These are phyloP conservation scores for Phocoena phocoena DNA, from an alignment of 2,113 vertebrate genomes.

Conservation along the genomic window DNA sequence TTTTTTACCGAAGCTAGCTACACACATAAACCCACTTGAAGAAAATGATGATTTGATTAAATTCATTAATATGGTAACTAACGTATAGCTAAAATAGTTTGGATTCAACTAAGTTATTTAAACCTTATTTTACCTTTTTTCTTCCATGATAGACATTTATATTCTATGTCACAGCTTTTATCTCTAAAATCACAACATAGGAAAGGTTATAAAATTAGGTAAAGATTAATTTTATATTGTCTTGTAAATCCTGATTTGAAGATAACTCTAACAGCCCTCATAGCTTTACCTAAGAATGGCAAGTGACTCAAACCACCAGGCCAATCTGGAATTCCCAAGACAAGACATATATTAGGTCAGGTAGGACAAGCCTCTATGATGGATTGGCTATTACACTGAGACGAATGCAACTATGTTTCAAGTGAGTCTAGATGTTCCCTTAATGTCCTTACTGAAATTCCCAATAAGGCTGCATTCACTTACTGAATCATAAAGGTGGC, in stretches of 20 bases:
- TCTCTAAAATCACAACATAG: background rate
- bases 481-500: conserved; percentile 68
- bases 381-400: conserved; percentile 59
- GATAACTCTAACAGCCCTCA: background rate
- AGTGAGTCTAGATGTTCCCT: conserved; percentile 44
- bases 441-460: conserved; percentile 68
- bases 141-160: background rate
- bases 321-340: conserved; percentile 27
- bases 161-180: background rate
- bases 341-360: conserved; percentile 45
- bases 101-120: background rate
- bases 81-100: background rate
- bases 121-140: background rate
- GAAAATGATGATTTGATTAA: conserved; percentile 13
- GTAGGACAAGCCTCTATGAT: conserved; percentile 51
- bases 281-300: background rate
- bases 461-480: background rate
- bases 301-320: background rate
- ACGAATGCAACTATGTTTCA: conserved; percentile 50
- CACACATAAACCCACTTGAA: background rate
- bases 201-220: background rate
- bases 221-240: background rate
- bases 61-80: background rate
- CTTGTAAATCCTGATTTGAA: background rate
- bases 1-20: background rate